phyloP scores from a whole-genome alignment of 2,797 vertebrate genomes.

The Anomalospiza imberbis region DNA sequence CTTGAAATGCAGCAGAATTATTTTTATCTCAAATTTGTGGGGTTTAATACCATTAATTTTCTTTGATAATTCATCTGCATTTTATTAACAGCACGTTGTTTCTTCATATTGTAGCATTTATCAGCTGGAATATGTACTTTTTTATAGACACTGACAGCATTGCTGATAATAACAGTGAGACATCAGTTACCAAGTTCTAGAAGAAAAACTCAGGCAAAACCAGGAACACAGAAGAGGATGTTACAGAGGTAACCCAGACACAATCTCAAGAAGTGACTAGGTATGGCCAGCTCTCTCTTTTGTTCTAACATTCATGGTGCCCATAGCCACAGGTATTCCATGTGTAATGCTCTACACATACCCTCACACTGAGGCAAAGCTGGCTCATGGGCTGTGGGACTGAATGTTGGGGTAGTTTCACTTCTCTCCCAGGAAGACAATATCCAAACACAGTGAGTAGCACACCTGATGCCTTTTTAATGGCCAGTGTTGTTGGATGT shows the following conservation, averaged over 20 bases:
- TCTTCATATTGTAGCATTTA: constrained; percentile 50
- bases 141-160: not conserved
- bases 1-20: constrained; percentile 20
- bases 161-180: not conserved
- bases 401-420: not conserved
- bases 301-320: not conserved
- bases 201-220: not conserved
- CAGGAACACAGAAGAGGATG: not conserved
- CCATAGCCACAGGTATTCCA: not conserved
- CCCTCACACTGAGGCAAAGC: not conserved
- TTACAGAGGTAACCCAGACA: not conserved
- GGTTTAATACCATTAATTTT: constrained; percentile 58
- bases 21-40: constrained; percentile 18
- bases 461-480: not conserved
- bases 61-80: constrained; percentile 37
- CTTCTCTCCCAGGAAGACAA: not conserved
- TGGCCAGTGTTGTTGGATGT: not conserved
- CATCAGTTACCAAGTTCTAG: not conserved
- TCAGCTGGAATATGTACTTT: constrained; percentile 2
- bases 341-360: not conserved
- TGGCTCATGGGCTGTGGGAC: not conserved
- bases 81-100: constrained; percentile 53
- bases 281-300: not conserved
- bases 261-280: not conserved
- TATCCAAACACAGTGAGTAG: not conserved